Conservation (phyloP, 30 jellyfish, hydroid and myxozoan species). For the Hydractinia symbiolongicarpus region DNA sequence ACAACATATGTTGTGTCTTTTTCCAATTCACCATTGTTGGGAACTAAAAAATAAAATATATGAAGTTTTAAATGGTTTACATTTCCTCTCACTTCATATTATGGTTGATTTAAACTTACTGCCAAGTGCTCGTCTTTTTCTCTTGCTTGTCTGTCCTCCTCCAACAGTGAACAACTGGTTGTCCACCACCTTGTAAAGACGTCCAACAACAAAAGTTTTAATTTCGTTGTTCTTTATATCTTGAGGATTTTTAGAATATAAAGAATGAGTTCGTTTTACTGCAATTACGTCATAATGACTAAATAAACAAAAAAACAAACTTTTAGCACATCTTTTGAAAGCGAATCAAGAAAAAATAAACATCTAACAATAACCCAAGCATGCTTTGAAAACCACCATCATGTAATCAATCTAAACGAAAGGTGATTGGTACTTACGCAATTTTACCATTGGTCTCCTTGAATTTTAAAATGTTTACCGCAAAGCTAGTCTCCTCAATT, state of each 20-base stretch:
- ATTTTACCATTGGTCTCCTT: neutral
- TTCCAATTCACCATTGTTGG: neutral
- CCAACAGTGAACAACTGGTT: conserved; percentile 7
- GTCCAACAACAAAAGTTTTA: conserved; percentile 2
- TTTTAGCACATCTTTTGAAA: too few species aligned
- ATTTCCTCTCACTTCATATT: too few species aligned
- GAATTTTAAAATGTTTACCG: neutral
- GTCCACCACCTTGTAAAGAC: neutral
- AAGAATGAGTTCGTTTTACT: neutral
- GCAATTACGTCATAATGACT: conserved; percentile 8
- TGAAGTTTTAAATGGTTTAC: too few species aligned
- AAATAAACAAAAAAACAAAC: neutral
- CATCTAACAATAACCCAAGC: too few species aligned
- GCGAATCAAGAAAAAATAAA: too few species aligned
- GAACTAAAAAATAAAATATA: neutral
- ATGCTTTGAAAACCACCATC: neutral
- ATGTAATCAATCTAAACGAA: too few species aligned
- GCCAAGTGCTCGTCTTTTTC: conserved; percentile 5
- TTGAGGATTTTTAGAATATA: neutral
- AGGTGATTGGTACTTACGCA: neutral
- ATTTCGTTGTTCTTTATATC: neutral
- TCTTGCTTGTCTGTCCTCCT: neutral
- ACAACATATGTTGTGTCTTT: conserved; percentile 5
- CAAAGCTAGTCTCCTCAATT: neutral
- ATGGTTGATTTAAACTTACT: neutral